Percentiles rank a stretch among this genome's conserved stretches.
These are phyloP conservation scores for Python bivittatus DNA, from an alignment of 2,113 vertebrate genomes.

Conservation along the genomic window DNA sequence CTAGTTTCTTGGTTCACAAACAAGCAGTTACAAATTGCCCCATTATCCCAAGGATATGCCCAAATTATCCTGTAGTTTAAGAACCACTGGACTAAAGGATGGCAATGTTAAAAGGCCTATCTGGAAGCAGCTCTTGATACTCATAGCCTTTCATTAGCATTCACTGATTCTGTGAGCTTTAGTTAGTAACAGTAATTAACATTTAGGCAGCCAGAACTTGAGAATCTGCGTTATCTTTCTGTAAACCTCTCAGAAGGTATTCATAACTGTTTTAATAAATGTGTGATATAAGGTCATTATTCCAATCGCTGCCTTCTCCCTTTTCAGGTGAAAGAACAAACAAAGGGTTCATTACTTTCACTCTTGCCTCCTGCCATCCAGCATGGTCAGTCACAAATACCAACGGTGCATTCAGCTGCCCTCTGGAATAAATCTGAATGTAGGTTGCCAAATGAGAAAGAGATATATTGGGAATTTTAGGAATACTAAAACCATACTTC, in stretches of 20 bases:
- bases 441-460: constrained; percentile 54
- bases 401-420: constrained; percentile 51
- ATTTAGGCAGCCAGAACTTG: background rate
- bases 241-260: background rate
- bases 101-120: background rate
- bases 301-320: constrained; percentile 32
- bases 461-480: constrained; percentile 76
- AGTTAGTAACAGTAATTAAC: background rate
- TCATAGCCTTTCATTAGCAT: background rate
- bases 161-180: background rate
- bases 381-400: constrained; percentile 72
- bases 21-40: background rate
- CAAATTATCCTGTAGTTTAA: background rate
- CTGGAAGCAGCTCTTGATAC: background rate
- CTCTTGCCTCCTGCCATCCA: constrained; percentile 86
- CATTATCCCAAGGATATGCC: background rate
- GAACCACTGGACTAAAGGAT: background rate
- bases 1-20: background rate
- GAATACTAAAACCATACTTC: constrained; percentile 49
- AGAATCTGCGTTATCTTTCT: background rate
- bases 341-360: constrained; percentile 83
- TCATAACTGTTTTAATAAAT: background rate
- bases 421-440: constrained; percentile 49
- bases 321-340: constrained; percentile 89
- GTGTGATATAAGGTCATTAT: constrained; percentile 24